Conservation (phyloP, 2,888 invertebrate genomes). For the Aquatica leii region DNA sequence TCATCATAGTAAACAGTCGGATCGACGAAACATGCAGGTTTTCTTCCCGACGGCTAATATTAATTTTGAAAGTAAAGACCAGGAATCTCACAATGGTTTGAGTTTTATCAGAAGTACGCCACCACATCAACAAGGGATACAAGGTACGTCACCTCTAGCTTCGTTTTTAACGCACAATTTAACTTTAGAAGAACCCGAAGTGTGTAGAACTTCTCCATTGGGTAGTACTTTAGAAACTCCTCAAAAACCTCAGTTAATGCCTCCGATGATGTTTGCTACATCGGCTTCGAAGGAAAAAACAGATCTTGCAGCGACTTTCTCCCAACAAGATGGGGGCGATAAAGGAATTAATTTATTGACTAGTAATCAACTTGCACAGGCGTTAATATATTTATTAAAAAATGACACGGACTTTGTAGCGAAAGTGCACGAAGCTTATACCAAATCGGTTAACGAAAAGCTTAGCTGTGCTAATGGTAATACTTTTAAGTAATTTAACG, state of each 20-base stretch:
- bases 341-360: constrained; percentile 77
- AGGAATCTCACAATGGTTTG: constrained; percentile 63
- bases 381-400: constrained; percentile 85
- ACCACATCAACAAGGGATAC: constrained; percentile 52
- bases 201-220: constrained; percentile 62
- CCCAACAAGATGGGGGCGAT: constrained; percentile 37
- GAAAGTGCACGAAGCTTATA: constrained; percentile 91
- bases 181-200: constrained; percentile 41
- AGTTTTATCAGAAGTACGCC: constrained; percentile 66
- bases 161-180: constrained; percentile 45
- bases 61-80: constrained; percentile 33
- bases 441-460: constrained; percentile 80
- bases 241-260: constrained; percentile 80
- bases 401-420: constrained; percentile 88
- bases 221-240: constrained; percentile 65
- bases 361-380: constrained; percentile 87
- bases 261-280: constrained; percentile 84
- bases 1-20: constrained; percentile 45
- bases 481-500: constrained; percentile 23
- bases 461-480: constrained; percentile 28
- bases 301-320: constrained; percentile 25
- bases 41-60: constrained; percentile 46
- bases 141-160: constrained; percentile 44
- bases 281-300: constrained; percentile 52
- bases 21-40: constrained; percentile 55